Conservation (phyloP, 1,140 invertebrate genomes). For the Olivierus martensii region DNA sequence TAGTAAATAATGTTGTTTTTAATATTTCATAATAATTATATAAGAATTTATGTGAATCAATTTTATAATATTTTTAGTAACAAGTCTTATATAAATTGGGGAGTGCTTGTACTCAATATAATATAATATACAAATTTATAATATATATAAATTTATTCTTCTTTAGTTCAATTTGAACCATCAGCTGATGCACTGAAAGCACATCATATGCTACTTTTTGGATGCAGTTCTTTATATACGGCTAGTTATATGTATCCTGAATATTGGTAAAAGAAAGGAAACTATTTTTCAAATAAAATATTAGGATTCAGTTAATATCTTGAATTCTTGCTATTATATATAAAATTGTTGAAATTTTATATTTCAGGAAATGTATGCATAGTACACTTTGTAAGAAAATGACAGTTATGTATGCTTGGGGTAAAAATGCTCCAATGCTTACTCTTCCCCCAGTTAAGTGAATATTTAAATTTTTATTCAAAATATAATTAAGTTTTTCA, state of each 20-base stretch:
- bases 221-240: constrained; percentile 36
- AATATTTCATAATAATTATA: no score
- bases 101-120: no score
- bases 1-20: no score
- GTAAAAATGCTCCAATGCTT: constrained; percentile 44
- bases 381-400: constrained; percentile 27
- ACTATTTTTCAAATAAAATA: background rate
- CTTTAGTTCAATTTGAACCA: constrained; percentile 26
- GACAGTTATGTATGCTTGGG: constrained; percentile 48
- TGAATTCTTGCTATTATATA: no score
- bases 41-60: no score
- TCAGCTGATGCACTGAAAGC: constrained; percentile 28
- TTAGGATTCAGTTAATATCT: no score
- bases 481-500: background rate
- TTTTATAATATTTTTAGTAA: no score
- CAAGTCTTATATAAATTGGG: no score
- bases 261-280: constrained; percentile 22
- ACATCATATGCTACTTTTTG: constrained; percentile 49
- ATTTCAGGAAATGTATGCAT: constrained; percentile 31
- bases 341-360: constrained; percentile 4
- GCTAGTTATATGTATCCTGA: constrained; percentile 15
- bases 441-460: constrained; percentile 33
- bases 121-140: no score
- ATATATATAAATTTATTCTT: background rate
- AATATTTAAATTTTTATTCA: background rate